Base-by-base conservation (phyloP, 2,113 vertebrate genomes). In the Pomatostomus ruficeps region DNA sequence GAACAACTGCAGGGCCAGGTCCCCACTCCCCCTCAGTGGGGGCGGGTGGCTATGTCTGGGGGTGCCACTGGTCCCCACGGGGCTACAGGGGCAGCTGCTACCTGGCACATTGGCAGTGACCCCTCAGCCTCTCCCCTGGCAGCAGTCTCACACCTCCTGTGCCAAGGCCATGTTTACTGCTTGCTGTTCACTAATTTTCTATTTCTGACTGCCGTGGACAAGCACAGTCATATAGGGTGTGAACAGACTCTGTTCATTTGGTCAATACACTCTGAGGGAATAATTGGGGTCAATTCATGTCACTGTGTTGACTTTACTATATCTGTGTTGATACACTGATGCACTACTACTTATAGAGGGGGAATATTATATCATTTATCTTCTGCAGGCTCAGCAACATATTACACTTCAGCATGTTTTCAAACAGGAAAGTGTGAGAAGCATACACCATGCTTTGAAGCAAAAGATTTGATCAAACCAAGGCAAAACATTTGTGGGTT, bases 41-140 rank as follows among this genome's bases (percentile, higher is more conserved):
- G 4, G 2, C 0, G 0, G 5, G 51, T 42, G 55, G 26, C 72
- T 0, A 0, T 63, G 42, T 31, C 36, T 55, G 62, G 43, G 59
- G 13, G 6, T 59, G 67, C 26, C 2, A 1, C 33, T 61, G 67
- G 22, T 58, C 20, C 58, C 49, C 2, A 1, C 0, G 1, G 0
- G 1, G 17, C 12, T 15, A 38, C 9, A 12, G 59, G 59, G 11
- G 7, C 59, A 85, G 55, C 57, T 51, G 57, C 71, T 67, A 36
- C 29, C 33, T 63, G 26, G 36, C 38, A 22, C 12, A 17, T 5
- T 13, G 14, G 43, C 42, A 36, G 57, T 43, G 59, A 38, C 21
- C 22, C 19, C 11, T 17, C 29, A 28, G 43, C 52, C 31, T 63
- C 77, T 89, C 80, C 75, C 48, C 22, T 40, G 45, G 70, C 73